Evolutionary conservation across 2,113 vertebrate species (phyloP).

Genomic region (Albula glossodonta): DNA sequence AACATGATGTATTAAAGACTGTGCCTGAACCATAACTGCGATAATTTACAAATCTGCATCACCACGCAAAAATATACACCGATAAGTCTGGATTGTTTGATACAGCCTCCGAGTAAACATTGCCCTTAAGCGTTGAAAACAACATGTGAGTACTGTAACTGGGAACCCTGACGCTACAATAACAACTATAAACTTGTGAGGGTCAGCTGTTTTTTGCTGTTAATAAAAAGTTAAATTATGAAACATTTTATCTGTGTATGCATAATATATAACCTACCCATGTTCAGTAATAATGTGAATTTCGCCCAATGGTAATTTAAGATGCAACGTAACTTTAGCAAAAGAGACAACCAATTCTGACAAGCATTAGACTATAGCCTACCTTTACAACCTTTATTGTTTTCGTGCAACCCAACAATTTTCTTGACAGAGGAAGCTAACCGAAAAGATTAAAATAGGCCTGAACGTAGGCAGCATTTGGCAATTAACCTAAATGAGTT

Average conservation of each 20-base stretch:
- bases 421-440: too few relatives aligned
- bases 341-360: constrained; percentile 41
- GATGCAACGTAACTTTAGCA: too few relatives aligned
- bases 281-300: too few relatives aligned
- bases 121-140: neutral
- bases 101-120: neutral
- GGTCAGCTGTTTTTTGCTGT: too few relatives aligned
- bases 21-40: constrained; percentile 76
- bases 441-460: too few relatives aligned
- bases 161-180: neutral
- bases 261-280: too few relatives aligned
- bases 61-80: constrained; percentile 41
- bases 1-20: constrained; percentile 63
- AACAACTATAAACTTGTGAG: neutral
- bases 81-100: constrained; percentile 23
- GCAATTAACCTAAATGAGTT: too few relatives aligned
- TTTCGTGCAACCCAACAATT: constrained; percentile 70
- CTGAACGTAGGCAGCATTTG: too few relatives aligned
- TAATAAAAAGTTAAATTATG: too few relatives aligned
- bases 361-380: constrained; percentile 54
- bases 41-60: constrained; percentile 62
- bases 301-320: too few relatives aligned
- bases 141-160: constrained; percentile 1
- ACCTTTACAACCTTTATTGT: constrained; percentile 54
- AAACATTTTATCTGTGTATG: too few relatives aligned